Percentiles rank a stretch among this genome's conserved stretches.
Evolutionary conservation across 92 coral and sea anemone genomes (phyloP).

Genomic region (Meandrina meandrites): DNA sequence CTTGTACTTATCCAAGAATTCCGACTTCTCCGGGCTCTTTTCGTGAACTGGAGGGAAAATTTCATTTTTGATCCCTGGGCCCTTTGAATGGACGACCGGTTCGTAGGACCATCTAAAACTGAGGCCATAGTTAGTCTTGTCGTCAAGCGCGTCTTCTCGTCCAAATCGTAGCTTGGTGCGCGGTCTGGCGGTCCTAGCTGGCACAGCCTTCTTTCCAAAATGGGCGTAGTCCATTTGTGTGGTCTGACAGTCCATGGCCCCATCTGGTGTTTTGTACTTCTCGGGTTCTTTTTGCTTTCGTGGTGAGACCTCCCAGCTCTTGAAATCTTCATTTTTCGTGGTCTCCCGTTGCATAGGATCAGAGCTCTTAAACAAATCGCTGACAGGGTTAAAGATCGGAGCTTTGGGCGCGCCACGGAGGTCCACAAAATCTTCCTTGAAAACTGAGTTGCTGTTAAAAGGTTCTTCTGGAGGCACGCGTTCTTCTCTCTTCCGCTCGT

Average conservation of each 20-base stretch:
- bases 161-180: conserved; percentile 94
- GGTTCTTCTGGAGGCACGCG: conserved; percentile 81
- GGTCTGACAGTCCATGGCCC: conserved; percentile 79
- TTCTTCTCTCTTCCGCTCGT: conserved; percentile 71
- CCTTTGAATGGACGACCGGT: conserved; percentile 70
- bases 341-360: conserved; percentile 80
- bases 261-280: conserved; percentile 81
- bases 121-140: conserved; percentile 82
- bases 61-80: conserved; percentile 79
- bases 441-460: conserved; percentile 81
- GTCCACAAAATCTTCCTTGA: conserved; percentile 84
- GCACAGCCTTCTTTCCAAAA: conserved; percentile 86
- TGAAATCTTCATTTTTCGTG: conserved; percentile 72
- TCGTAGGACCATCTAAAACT: conserved; percentile 76
- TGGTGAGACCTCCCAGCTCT: conserved; percentile 64
- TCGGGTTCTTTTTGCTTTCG: conserved; percentile 86
- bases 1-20: conserved; percentile 89
- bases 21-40: conserved; percentile 74
- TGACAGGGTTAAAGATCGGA: conserved; percentile 75
- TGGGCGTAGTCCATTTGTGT: conserved; percentile 87
- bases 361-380: conserved; percentile 83
- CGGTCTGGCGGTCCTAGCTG: conserved; percentile 91
- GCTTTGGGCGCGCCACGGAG: conserved; percentile 84
- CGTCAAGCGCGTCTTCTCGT: conserved; percentile 82
- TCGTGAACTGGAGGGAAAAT: conserved; percentile 69